Evolutionary conservation across 2,888 invertebrate genomes (phyloP).

Genomic region (Trypoxylon attenuatum): DNA sequence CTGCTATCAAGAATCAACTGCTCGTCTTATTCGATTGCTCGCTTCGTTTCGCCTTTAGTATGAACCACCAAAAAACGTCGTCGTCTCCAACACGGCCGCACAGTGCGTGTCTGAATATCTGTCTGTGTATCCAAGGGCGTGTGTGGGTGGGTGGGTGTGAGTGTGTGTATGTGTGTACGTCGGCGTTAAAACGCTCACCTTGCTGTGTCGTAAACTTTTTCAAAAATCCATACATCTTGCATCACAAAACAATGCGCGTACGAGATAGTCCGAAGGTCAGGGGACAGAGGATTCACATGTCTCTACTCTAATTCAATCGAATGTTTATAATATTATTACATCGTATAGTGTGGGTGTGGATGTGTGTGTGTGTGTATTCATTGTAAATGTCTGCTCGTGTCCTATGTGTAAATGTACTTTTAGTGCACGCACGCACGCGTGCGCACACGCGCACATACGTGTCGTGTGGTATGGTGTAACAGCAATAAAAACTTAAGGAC

Average conservation of each 20-base stretch:
- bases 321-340: conserved; percentile 67
- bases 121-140: too few relatives aligned
- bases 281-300: conserved; percentile 61
- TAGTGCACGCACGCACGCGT: too few relatives aligned
- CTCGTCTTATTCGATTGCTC: conserved; percentile 46
- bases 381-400: conserved; percentile 45
- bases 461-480: conserved; percentile 61
- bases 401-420: conserved; percentile 42
- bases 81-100: conserved; percentile 13
- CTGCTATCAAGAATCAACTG: conserved; percentile 42
- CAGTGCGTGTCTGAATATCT: too few relatives aligned
- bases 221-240: conserved; percentile 69
- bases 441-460: conserved; percentile 54
- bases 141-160: too few relatives aligned
- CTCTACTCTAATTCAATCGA: conserved; percentile 60
- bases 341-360: conserved; percentile 56
- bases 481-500: conserved; percentile 68
- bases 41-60: conserved; percentile 33
- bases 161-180: too few relatives aligned
- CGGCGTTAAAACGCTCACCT: conserved; percentile 17
- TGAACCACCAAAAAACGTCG: conserved; percentile 29
- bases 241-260: conserved; percentile 62
- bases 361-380: conserved; percentile 45
- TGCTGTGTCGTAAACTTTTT: conserved; percentile 28
- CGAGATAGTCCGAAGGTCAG: conserved; percentile 56